Evolutionary conservation across 1,140 invertebrate genomes (phyloP).

Genomic region (Ooceraea biroi): DNA sequence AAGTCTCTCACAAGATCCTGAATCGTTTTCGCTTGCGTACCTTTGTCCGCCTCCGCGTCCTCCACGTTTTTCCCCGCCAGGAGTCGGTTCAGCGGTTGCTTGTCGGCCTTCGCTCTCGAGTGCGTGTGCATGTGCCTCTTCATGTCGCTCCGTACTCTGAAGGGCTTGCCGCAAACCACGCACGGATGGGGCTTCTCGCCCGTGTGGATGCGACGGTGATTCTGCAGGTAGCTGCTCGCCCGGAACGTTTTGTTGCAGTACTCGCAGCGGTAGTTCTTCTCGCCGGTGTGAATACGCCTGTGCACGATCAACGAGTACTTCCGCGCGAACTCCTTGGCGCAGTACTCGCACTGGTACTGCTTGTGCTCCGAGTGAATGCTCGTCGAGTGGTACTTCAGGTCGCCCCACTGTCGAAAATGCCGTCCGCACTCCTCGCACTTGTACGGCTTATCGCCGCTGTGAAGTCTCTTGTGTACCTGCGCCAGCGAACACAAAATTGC

Average conservation of each 20-base stretch:
- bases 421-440: slow-evolving; percentile 92
- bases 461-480: slow-evolving; percentile 90
- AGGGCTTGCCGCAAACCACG: slow-evolving; percentile 92
- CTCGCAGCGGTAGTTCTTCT: slow-evolving; percentile 95
- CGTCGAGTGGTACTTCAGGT: slow-evolving; percentile 95
- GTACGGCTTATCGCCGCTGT: slow-evolving; percentile 93
- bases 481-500: not conserved
- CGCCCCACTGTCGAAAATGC: slow-evolving; percentile 94
- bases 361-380: slow-evolving; percentile 94
- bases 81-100: slow-evolving; percentile 72
- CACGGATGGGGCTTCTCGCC: slow-evolving; percentile 94
- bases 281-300: slow-evolving; percentile 95
- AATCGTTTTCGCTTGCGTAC: slow-evolving; percentile 75
- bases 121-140: slow-evolving; percentile 95
- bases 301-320: slow-evolving; percentile 98
- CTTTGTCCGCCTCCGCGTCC: slow-evolving; percentile 69
- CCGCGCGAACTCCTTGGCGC: slow-evolving; percentile 96
- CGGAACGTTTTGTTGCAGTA: slow-evolving; percentile 94
- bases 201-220: slow-evolving; percentile 96
- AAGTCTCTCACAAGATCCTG: slow-evolving; percentile 83
- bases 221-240: slow-evolving; percentile 94
- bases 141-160: slow-evolving; percentile 94
- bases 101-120: slow-evolving; percentile 82
- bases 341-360: slow-evolving; percentile 96
- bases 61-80: slow-evolving; percentile 60